Conservation (phyloP, 2,113 vertebrate genomes). For the Rattus norvegicus region DNA sequence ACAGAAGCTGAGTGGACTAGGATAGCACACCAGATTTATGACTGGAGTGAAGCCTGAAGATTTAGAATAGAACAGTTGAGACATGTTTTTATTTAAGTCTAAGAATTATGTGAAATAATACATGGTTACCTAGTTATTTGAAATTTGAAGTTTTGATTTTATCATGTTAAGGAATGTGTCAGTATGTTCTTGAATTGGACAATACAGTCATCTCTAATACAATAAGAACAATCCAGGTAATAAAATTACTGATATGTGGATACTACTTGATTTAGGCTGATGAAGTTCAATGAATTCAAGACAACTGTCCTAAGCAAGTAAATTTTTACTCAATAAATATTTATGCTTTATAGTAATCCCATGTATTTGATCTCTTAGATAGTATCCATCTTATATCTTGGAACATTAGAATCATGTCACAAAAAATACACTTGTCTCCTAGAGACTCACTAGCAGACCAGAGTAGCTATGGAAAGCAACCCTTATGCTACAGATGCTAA, state of each 20-base stretch:
- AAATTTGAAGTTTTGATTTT: background rate
- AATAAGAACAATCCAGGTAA: no score
- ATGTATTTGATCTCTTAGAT: background rate
- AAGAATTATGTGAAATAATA: background rate
- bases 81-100: slow-evolving; percentile 21
- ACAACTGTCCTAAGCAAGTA: no score
- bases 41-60: background rate
- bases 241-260: no score
- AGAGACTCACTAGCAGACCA: background rate
- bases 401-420: background rate
- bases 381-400: fast-evolving
- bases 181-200: no score
- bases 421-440: background rate
- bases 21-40: background rate
- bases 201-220: no score
- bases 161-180: no score
- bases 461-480: background rate
- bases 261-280: no score
- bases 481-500: slow-evolving; percentile 41
- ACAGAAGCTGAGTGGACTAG: background rate
- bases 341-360: background rate
- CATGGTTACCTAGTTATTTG: background rate
- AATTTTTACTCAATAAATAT: background rate
- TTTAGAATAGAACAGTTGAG: background rate
- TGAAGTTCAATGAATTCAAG: no score